Conservation (phyloP, 1,140 invertebrate genomes). For the Wiebesia pumilae region DNA sequence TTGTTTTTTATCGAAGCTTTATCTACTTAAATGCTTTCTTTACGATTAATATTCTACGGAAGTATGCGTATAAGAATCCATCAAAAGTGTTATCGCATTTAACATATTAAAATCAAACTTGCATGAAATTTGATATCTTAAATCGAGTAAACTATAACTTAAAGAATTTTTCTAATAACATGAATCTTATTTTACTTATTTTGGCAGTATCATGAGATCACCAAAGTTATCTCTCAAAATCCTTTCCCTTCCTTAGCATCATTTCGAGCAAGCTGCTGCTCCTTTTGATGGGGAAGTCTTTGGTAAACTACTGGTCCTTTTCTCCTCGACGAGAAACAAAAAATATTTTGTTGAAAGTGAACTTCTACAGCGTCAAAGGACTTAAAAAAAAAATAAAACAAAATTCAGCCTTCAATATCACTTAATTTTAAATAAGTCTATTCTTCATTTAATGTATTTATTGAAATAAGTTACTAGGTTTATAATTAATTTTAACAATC, state of each 20-base stretch:
- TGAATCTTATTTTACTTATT: neutral
- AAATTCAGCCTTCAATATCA: neutral
- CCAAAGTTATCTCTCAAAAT: neutral
- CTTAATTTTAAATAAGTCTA: neutral
- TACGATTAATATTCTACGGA: neutral
- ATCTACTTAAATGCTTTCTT: neutral
- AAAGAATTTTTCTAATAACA: conserved; percentile 15
- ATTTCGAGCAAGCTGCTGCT: neutral
- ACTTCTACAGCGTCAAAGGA: neutral
- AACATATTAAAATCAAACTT: neutral
- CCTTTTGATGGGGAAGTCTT: neutral
- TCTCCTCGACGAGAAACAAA: neutral
- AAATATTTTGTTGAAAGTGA: neutral
- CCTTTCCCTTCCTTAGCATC: neutral
- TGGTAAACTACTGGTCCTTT: neutral
- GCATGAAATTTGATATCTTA: neutral
- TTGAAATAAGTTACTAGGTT: neutral
- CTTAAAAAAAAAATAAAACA: neutral
- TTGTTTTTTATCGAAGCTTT: neutral
- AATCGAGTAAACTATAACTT: neutral
- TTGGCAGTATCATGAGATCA: neutral
- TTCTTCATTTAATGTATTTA: neutral
- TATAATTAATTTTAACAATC: neutral
- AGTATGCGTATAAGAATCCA: neutral
- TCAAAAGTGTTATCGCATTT: neutral